Evolutionary conservation across 2,888 invertebrate genomes (phyloP), one percentile per base, ranked within the genome.

Genomic region (Andricus quercusramuli): DNA sequence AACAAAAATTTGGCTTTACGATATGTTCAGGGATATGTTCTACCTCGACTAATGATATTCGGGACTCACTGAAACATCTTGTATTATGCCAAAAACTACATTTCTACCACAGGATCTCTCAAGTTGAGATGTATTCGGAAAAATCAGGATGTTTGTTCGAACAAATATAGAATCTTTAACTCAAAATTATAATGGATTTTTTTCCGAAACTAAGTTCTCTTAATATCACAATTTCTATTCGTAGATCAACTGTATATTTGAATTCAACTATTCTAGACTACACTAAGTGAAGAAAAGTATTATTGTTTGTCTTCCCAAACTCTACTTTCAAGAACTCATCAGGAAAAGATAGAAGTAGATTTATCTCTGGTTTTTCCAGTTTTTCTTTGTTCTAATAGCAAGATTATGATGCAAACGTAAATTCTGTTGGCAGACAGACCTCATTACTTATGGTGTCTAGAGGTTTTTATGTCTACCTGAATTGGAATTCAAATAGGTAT

Each of bases 71-170:
- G 64, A 67, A 67, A 22, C 41, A 37, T 66, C n/a, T 66, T 22
- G 13, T 67, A n/a, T 67, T 67, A 67, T 22, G 41, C 41, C n/a
- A 67, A 67, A 67, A 67, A 41, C 22, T 67, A 5, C 22, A 67
- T 67, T 67, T 41, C 4, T 65, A 13, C 8, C n/a, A 56, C n/a
- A 56, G 8, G n/a, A n/a, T 56, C 56, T n/a, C n/a, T 11, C 56
- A 56, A n/a, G 56, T 59, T 8, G 59, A 47, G 1, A 47, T 47
- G 17, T 17, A 47, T 6, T 47, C 6, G 5, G 17, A 47, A 47
- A 17, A 47, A 17, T 47, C 17, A 47, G 47, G 5, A 6, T 47
- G 5, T 47, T 47, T 47, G 17, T 47, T 17, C 17, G 17, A 47
- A 47, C 47, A 47, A 44, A 47, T 47, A 47, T 47, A 6, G 17